phyloP scores from a whole-genome alignment of 2,797 vertebrate genomes.

The Semotilus atromaculatus region DNA sequence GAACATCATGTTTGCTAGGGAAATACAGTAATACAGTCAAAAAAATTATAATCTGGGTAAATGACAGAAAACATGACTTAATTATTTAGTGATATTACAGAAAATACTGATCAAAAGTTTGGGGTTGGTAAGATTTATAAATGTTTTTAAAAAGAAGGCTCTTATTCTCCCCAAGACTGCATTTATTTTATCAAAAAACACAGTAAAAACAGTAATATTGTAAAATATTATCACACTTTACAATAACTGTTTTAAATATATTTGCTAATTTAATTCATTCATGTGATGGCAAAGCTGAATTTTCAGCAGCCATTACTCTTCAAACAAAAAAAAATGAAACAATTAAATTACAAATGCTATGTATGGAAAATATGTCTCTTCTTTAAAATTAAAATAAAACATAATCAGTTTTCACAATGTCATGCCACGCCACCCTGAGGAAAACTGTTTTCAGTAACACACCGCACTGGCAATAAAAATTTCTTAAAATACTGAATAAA shows the following conservation, averaged over 20 bases:
- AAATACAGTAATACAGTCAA: not conserved
- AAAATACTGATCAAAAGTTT: not conserved
- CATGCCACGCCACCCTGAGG: not conserved
- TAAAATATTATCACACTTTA: not conserved
- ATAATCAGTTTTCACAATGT: not conserved
- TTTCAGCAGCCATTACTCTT: not conserved
- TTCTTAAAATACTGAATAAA: not conserved
- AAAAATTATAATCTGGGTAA: not conserved
- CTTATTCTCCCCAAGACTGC: not conserved
- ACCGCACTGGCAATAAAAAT: not conserved
- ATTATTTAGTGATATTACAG: not conserved
- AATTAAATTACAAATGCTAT: not conserved
- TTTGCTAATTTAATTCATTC: not conserved
- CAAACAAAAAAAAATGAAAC: not conserved
- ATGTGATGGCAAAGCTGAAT: not conserved
- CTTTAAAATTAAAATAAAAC: not conserved
- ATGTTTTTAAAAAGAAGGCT: not conserved
- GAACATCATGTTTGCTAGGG: not conserved
- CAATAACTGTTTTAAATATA: not conserved
- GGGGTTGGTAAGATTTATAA: not conserved
- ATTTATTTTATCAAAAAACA: not conserved
- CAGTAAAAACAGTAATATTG: not conserved
- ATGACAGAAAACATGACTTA: conserved; percentile 1
- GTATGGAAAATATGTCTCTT: not conserved
- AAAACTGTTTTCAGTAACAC: not conserved